Base-by-base conservation (phyloP, 2,888 invertebrate species). In the Macrophya alboannulata region DNA sequence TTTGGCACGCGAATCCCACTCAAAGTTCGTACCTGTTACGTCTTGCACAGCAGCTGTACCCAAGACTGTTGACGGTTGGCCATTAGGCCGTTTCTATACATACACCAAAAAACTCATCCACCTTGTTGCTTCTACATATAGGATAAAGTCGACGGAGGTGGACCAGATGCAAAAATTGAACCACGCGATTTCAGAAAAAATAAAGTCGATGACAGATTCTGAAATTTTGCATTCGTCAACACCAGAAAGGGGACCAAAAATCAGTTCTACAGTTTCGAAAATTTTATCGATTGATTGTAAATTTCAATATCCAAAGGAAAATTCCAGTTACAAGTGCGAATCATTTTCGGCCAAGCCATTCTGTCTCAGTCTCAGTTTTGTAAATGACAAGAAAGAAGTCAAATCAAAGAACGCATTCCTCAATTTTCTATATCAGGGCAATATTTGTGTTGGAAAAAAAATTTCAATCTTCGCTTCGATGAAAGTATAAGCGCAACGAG, bases 21-120 rank as follows among this genome's bases (percentile, higher is more conserved):
- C 55, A 55, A 55, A 55, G 55, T n/a, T 55, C n/a, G n/a, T 55
- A 55, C 55, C 55, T 55, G n/a, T 55, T 55, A 55, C 55, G 55
- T 55, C n/a, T 55, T 55, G 55, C 55, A 55, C 10, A 55, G 55
- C 55, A 55, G 55, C 55, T 55, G 55, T 55, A 55, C 55, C 55
- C 55, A n/a, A 55, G 55, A 55, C n/a, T 17, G 55, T 55, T 55
- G 55, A 55, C 55, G 55, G 55, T n/a, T n/a, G n/a, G 55, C 55
- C 55, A 55, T 55, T 55, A 55, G 55, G 55, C 55, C 17, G 55
- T 55, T 55, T 8, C 55, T 55, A n/a, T 55, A 55, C 31, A 31
- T 31, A 31, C 3, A 31, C 31, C 31, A 31, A 31, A 31, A 31
- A 31, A 31, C 31, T 31, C 31, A 3, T 31, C 31, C 31, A 31